phyloP scores from a whole-genome alignment of 1,140 invertebrate species.

The Eufriesea mexicana region DNA sequence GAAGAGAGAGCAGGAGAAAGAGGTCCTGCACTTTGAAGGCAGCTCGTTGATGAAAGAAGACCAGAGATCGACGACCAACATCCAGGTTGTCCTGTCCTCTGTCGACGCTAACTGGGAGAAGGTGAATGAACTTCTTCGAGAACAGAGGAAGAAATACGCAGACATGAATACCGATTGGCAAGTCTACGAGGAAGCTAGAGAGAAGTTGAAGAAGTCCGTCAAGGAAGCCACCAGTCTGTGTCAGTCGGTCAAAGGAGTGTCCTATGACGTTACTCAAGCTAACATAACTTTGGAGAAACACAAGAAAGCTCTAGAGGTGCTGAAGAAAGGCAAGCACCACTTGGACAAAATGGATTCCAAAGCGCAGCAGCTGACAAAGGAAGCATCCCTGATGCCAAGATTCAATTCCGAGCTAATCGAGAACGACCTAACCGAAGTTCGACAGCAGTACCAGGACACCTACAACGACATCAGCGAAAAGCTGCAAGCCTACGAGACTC shows the following conservation, averaged over 20 bases:
- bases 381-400: conserved; percentile 88
- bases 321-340: conserved; percentile 88
- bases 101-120: conserved; percentile 92
- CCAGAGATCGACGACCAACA: conserved; percentile 88
- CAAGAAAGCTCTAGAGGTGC: conserved; percentile 88
- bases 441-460: conserved; percentile 89
- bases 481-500: conserved; percentile 91
- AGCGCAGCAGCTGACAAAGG: conserved; percentile 87
- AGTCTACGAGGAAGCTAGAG: conserved; percentile 88
- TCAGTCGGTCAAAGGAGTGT: conserved; percentile 84
- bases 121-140: conserved; percentile 87
- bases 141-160: conserved; percentile 89
- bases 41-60: conserved; percentile 90
- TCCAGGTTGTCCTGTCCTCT: conserved; percentile 89
- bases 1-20: conserved; percentile 81
- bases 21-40: conserved; percentile 87
- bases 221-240: conserved; percentile 85
- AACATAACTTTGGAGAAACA: conserved; percentile 86
- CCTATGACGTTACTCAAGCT: conserved; percentile 86
- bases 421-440: conserved; percentile 84
- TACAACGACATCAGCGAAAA: conserved; percentile 87
- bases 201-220: conserved; percentile 87
- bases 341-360: conserved; percentile 90
- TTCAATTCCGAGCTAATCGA: conserved; percentile 87
- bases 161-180: conserved; percentile 89